phyloP scores from a whole-genome alignment of 2,113 vertebrate species.

The Mirza zaza region DNA sequence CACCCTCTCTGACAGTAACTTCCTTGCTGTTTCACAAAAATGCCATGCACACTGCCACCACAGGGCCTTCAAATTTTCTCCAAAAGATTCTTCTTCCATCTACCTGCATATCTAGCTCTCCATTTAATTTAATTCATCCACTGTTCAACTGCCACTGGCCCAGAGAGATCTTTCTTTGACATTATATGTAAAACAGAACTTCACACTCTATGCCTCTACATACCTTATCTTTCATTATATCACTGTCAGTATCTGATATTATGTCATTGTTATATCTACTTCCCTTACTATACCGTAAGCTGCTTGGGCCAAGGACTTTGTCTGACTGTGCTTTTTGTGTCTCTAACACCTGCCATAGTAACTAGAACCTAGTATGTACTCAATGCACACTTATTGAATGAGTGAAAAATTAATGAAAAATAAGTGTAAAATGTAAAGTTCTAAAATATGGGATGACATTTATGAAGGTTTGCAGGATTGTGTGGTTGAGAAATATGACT shows the following conservation, averaged over 20 bases:
- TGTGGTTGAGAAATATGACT: background rate
- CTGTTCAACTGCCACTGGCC: background rate
- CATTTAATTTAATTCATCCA: background rate
- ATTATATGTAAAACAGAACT: background rate
- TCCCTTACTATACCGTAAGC: background rate
- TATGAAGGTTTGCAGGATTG: background rate
- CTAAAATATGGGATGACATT: background rate
- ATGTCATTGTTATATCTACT: background rate
- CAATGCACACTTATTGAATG: background rate
- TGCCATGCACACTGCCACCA: background rate
- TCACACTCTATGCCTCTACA: background rate
- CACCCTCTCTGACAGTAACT: background rate
- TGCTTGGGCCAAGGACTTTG: background rate
- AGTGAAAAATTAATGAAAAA: background rate
- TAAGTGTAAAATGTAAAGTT: background rate
- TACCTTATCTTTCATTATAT: background rate
- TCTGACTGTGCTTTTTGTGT: background rate
- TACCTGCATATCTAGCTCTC: background rate
- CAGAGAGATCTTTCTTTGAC: background rate
- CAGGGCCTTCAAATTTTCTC: background rate
- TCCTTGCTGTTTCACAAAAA: background rate
- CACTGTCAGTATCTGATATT: background rate
- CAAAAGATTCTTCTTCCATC: background rate
- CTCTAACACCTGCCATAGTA: background rate
- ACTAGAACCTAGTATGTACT: background rate